Percentiles rank a stretch among this genome's conserved stretches.
phyloP scores from a whole-genome alignment of 2,113 vertebrate genomes.

The Chloropsis cyanopogon region DNA sequence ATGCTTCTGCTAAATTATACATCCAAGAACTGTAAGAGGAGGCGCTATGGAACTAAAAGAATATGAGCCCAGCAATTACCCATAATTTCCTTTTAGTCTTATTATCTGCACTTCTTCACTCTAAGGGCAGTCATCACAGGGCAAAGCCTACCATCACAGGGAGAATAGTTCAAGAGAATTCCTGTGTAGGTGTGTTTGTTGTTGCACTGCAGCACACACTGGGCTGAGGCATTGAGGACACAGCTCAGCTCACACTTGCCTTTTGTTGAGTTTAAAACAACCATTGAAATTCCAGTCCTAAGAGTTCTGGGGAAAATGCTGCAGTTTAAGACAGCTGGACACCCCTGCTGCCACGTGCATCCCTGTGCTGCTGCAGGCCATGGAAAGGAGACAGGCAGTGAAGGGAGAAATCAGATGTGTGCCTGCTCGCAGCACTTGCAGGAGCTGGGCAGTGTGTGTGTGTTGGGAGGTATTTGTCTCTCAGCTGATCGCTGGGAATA shows the following conservation, averaged over 20 bases:
- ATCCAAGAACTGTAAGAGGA: conserved; percentile 16
- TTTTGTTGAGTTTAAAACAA: background rate
- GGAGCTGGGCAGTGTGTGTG: background rate
- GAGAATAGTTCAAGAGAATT: background rate
- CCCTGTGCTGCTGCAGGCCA: background rate
- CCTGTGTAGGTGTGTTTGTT: background rate
- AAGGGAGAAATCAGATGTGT: background rate
- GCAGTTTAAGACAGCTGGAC: background rate
- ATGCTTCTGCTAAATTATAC: conserved; percentile 50
- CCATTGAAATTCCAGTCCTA: background rate
- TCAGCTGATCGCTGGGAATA: background rate
- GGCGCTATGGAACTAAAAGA: conserved; percentile 6
- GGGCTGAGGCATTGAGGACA: background rate
- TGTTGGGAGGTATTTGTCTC: background rate
- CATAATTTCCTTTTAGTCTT: background rate
- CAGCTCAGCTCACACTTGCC: background rate
- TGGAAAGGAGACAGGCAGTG: background rate
- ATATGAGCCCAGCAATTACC: conserved; percentile 30
- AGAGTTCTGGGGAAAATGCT: background rate
- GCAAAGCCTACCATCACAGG: background rate
- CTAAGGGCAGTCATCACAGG: background rate
- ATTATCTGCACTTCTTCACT: background rate
- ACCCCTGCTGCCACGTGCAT: background rate
- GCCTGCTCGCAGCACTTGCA: background rate
- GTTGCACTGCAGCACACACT: background rate